Conservation (phyloP, 2,797 vertebrate genomes). For the Carapus acus region DNA sequence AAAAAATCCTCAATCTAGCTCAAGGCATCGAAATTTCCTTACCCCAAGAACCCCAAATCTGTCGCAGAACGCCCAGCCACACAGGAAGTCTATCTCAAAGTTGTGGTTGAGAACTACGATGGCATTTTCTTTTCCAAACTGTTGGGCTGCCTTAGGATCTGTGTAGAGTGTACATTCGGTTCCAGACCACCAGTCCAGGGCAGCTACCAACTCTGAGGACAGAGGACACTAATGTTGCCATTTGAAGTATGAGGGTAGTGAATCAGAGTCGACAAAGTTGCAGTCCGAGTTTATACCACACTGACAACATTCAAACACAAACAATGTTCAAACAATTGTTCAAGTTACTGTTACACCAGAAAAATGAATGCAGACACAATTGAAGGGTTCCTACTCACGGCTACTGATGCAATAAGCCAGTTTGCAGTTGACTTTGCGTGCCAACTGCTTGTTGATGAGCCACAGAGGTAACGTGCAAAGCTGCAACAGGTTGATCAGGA, state of each 20-base stretch:
- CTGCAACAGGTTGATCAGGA: constrained; percentile 88
- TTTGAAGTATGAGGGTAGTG: too few species aligned
- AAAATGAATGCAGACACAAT: too few species aligned
- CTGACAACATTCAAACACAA: too few species aligned
- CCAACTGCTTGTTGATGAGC: constrained; percentile 86
- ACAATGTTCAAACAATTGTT: too few species aligned
- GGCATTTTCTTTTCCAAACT: constrained; percentile 88
- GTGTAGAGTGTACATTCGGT: constrained; percentile 89
- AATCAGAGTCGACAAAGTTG: too few species aligned
- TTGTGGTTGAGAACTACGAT: constrained; percentile 94
- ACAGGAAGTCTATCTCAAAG: constrained; percentile 96
- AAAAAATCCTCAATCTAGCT: too few species aligned
- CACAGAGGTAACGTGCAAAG: constrained; percentile 84
- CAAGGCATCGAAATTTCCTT: too few species aligned
- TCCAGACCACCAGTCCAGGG: constrained; percentile 96
- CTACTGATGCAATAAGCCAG: constrained; percentile 88
- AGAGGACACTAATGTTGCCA: too few species aligned
- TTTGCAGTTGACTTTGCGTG: constrained; percentile 86
- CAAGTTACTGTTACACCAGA: too few species aligned
- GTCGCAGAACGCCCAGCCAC: constrained; percentile 93
- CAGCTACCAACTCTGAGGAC: constrained; percentile 89
- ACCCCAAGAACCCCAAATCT: constrained; percentile 93
- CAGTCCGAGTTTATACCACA: too few species aligned
- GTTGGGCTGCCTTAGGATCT: constrained; percentile 73
- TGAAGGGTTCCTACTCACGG: constrained; percentile 75